Percentiles rank a stretch among this genome's conserved stretches.
phyloP scores from a whole-genome alignment of 2,113 vertebrate genomes.

The Epinephelus moara region DNA sequence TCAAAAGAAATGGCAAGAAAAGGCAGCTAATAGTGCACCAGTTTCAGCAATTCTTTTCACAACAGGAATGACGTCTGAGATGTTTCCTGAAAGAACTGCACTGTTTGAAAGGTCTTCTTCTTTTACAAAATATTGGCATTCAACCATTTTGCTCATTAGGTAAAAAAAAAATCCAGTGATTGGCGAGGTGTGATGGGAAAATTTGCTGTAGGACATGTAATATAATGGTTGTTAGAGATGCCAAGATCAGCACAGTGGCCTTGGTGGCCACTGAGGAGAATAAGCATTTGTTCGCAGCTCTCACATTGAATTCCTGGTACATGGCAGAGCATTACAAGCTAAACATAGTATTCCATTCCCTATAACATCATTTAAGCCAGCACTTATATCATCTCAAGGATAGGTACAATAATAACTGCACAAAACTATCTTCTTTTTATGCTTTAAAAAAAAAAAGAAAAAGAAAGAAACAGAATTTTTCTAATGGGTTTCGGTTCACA shows the following conservation, averaged over 20 bases:
- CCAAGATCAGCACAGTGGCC: constrained; percentile 12
- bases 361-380: constrained; percentile 28
- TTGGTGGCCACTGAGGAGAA: constrained; percentile 1
- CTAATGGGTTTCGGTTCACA: constrained; percentile 25
- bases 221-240: constrained; percentile 2
- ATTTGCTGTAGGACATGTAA: neutral
- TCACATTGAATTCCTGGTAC: constrained; percentile 21
- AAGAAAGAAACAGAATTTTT: neutral
- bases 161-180: neutral
- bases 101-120: constrained; percentile 11
- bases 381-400: constrained; percentile 45
- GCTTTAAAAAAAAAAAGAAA: constrained; percentile 7
- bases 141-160: constrained; percentile 2
- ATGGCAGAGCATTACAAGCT: constrained; percentile 20
- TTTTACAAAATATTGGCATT: constrained; percentile 43
- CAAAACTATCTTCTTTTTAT: constrained; percentile 33
- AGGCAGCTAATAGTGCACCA: constrained; percentile 49
- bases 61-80: constrained; percentile 12
- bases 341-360: constrained; percentile 19
- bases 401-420: constrained; percentile 43
- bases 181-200: constrained; percentile 6
- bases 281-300: constrained; percentile 28
- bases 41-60: constrained; percentile 18
- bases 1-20: constrained; percentile 40
- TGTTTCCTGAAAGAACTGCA: constrained; percentile 22